phyloP scores from a whole-genome alignment of 1,140 invertebrate species.

The Leptonema lineaticorne region DNA sequence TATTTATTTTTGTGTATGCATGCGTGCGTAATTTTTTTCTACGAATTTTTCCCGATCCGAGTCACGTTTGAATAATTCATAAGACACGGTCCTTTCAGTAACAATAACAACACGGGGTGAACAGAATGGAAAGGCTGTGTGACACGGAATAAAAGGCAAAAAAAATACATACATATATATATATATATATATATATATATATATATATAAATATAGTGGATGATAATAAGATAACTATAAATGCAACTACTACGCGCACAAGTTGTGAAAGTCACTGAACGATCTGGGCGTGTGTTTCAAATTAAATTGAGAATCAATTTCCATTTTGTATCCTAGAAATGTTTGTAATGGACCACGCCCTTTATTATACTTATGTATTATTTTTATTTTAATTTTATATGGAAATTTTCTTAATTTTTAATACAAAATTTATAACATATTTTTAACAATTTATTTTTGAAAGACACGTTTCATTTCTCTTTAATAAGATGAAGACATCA shows the following conservation, averaged over 20 bases:
- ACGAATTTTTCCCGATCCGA: background rate
- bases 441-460: too few species aligned
- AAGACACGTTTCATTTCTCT: too few species aligned
- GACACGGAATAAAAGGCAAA: background rate
- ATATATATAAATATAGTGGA: background rate
- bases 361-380: background rate
- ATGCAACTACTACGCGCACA: background rate
- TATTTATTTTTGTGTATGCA: background rate
- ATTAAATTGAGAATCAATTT: slow-evolving; percentile 26
- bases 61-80: slow-evolving; percentile 24
- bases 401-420: too few species aligned
- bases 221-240: background rate
- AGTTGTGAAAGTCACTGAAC: slow-evolving; percentile 30
- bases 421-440: too few species aligned
- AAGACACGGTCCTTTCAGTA: slow-evolving; percentile 8
- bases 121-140: background rate
- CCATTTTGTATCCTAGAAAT: slow-evolving; percentile 23
- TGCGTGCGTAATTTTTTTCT: background rate
- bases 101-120: background rate
- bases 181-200: background rate
- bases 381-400: too few species aligned
- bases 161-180: background rate
- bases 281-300: slow-evolving; percentile 30
- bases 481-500: too few species aligned
- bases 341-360: slow-evolving; percentile 11